Conservation (phyloP, 2,797 vertebrate genomes). For the Coilia nasus region DNA sequence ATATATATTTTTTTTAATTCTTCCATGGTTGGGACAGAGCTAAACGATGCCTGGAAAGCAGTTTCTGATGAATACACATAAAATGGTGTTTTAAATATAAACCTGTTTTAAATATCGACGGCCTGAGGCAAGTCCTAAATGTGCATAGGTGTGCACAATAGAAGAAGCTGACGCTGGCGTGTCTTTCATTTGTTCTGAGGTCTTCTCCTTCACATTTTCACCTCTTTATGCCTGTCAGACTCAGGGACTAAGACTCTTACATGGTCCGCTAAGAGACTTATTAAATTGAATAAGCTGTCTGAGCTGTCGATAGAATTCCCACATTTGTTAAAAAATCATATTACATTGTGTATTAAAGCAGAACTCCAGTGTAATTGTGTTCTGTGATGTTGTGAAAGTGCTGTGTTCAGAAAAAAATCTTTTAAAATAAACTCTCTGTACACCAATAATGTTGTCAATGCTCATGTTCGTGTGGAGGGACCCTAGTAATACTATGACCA, state of each 20-base stretch:
- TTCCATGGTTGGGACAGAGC: background rate
- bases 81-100: conserved; percentile 11
- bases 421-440: too few species aligned
- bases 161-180: background rate
- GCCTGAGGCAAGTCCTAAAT: background rate
- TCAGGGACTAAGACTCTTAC: background rate
- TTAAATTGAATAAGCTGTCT: too few species aligned
- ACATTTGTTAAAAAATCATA: too few species aligned
- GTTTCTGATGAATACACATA: background rate
- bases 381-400: too few species aligned
- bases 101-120: background rate
- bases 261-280: background rate
- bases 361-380: too few species aligned
- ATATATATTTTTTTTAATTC: background rate
- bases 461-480: too few species aligned
- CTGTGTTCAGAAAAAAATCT: too few species aligned
- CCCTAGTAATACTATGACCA: too few species aligned
- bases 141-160: background rate
- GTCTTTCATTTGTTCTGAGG: background rate
- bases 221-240: background rate
- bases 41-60: background rate
- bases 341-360: too few species aligned
- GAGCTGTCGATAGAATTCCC: too few species aligned
- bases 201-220: background rate
- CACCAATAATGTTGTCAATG: too few species aligned